phyloP scores from a whole-genome alignment of 2,113 vertebrate genomes.

The Solea senegalensis region DNA sequence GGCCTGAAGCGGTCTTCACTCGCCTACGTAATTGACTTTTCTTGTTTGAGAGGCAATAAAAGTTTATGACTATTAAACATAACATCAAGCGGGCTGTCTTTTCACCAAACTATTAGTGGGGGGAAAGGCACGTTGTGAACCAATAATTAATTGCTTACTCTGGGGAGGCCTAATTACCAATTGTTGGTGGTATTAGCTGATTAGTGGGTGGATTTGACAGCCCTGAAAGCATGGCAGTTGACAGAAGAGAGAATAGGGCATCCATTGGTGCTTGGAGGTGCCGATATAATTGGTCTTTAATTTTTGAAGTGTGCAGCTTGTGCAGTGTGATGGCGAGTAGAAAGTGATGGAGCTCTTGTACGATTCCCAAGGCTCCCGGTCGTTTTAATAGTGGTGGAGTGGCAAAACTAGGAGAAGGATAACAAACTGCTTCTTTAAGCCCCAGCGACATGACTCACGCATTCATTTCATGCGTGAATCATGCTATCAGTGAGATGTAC shows the following conservation, averaged over 20 bases:
- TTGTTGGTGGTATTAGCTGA: constrained; percentile 77
- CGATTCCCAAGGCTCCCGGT: constrained; percentile 26
- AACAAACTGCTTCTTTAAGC: constrained; percentile 45
- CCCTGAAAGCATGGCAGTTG: constrained; percentile 61
- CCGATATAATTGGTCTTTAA: constrained; percentile 63
- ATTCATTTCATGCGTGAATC: constrained; percentile 11
- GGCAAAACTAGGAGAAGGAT: constrained; percentile 23
- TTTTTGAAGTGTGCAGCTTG: constrained; percentile 35
- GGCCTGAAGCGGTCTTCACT: constrained; percentile 66
- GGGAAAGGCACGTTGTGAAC: constrained; percentile 66
- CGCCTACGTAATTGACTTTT: constrained; percentile 82
- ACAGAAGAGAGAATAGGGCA: constrained; percentile 47
- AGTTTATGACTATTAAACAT: constrained; percentile 83
- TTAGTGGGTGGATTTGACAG: constrained; percentile 75
- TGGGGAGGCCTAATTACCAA: constrained; percentile 78
- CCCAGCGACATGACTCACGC: neutral
- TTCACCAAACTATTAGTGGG: constrained; percentile 76
- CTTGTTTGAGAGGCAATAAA: constrained; percentile 78
- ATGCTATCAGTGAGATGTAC: neutral
- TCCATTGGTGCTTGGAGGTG: constrained; percentile 46
- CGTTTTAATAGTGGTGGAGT: constrained; percentile 29
- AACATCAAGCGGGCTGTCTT: constrained; percentile 75
- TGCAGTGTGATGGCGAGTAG: constrained; percentile 1
- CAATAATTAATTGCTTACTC: constrained; percentile 81
- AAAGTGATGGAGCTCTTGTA: constrained; percentile 21